phyloP scores from a whole-genome alignment of 2,113 vertebrate genomes.

The Pituophis catenifer region DNA sequence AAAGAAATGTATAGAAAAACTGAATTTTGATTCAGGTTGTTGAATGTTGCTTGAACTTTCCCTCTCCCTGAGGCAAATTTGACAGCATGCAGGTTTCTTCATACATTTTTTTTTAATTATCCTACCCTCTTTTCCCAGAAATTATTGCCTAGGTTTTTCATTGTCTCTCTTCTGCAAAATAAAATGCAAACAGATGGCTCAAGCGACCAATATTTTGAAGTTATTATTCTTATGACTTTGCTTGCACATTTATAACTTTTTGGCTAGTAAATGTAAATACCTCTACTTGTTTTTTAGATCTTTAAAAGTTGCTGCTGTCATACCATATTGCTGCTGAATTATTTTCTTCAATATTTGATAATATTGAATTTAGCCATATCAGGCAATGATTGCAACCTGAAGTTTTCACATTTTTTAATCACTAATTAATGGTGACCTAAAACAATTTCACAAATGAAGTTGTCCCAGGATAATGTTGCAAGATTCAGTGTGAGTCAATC shows the following conservation, averaged over 20 bases:
- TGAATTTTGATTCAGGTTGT: background rate
- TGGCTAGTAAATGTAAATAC: slow-evolving; percentile 25
- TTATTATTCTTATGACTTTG: slow-evolving; percentile 24
- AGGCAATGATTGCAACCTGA: background rate
- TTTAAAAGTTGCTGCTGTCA: slow-evolving; percentile 29
- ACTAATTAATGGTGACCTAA: slow-evolving; percentile 19
- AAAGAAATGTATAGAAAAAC: background rate
- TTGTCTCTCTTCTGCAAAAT: background rate
- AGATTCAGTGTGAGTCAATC: background rate
- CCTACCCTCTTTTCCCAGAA: background rate
- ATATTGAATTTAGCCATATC: slow-evolving; percentile 7
- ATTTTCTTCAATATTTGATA: slow-evolving; percentile 33
- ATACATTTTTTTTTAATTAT: background rate
- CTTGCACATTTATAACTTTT: slow-evolving; percentile 38
- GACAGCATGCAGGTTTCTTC: background rate
- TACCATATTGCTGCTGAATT: slow-evolving; percentile 37
- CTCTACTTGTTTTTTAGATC: slow-evolving; percentile 43
- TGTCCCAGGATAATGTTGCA: background rate
- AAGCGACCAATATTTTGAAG: slow-evolving; percentile 4
- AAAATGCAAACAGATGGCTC: slow-evolving; percentile 10
- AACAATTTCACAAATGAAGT: background rate
- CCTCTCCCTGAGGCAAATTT: background rate
- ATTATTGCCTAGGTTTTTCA: background rate
- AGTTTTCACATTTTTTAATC: slow-evolving; percentile 30
- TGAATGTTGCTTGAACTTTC: background rate